Evolutionary conservation across 2,797 vertebrate genomes (phyloP).

Genomic region (Schizopygopsis pylzovi): DNA sequence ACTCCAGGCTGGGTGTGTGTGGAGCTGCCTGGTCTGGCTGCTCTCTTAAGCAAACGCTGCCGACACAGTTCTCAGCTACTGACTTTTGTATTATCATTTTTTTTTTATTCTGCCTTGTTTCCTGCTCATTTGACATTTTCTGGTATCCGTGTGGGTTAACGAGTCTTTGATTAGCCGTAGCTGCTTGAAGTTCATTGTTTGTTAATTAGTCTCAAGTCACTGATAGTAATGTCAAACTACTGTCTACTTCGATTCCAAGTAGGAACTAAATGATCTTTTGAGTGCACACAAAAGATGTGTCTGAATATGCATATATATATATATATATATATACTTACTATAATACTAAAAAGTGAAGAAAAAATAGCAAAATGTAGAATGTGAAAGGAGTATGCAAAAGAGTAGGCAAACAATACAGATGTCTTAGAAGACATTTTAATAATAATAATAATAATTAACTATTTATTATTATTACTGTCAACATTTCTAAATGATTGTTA

Average conservation of each 20-base stretch:
- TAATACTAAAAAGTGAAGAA: background rate
- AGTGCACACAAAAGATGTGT: background rate
- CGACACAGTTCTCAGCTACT: conserved; percentile 10
- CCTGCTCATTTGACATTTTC: conserved; percentile 11
- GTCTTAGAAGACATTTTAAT: background rate
- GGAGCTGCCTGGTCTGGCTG: conserved; percentile 12
- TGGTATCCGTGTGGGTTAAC: conserved; percentile 30
- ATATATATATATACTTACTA: background rate
- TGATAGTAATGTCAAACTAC: conserved; percentile 7
- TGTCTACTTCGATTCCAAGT: background rate
- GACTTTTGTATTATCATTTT: background rate
- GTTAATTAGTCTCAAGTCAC: conserved; percentile 24
- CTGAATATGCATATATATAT: background rate
- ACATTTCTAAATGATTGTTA: background rate
- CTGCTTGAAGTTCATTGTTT: conserved; percentile 41
- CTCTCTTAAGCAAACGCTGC: conserved; percentile 28
- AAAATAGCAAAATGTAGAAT: background rate
- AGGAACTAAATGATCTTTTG: background rate
- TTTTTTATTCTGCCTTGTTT: conserved; percentile 5
- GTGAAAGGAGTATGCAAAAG: background rate
- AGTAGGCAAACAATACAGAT: background rate
- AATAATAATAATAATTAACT: background rate
- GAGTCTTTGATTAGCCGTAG: conserved; percentile 41
- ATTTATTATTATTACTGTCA: background rate
- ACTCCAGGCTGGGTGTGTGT: background rate